phyloP scores from a whole-genome alignment of 2,113 vertebrate genomes.

The Cyprinodon variegatus region DNA sequence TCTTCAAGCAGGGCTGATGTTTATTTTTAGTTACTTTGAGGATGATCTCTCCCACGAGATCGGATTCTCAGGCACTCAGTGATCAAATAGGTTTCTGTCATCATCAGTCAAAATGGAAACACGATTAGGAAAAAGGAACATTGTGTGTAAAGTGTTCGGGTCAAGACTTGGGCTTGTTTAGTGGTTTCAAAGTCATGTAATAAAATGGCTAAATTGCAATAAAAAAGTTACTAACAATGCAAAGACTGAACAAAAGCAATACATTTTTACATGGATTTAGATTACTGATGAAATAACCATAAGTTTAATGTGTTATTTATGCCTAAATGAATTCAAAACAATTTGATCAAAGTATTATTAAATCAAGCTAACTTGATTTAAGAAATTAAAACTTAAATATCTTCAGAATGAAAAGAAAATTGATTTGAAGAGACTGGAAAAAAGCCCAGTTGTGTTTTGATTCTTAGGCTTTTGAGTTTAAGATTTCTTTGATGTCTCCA shows the following conservation, averaged over 20 bases:
- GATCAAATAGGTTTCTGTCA: constrained; percentile 39
- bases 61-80: constrained; percentile 43
- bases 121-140: not conserved
- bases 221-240: not conserved
- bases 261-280: too few species aligned
- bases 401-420: too few species aligned
- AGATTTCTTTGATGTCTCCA: too few species aligned
- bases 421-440: too few species aligned
- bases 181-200: not conserved
- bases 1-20: constrained; percentile 53
- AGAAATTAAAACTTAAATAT: not conserved
- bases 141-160: not conserved
- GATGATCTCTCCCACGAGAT: constrained; percentile 61
- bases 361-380: not conserved
- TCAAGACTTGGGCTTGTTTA: not conserved
- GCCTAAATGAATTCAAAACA: not conserved
- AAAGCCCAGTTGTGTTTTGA: too few species aligned
- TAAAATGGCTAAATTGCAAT: not conserved
- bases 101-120: constrained; percentile 2
- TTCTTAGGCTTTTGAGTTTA: too few species aligned
- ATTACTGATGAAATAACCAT: not conserved
- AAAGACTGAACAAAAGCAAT: not conserved
- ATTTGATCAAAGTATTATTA: not conserved
- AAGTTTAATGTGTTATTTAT: not conserved
- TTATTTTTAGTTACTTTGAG: constrained; percentile 74